Evolutionary conservation across 1,140 invertebrate genomes (phyloP), one percentile per base, ranked within the genome.

Genomic region (Drosophila tropicalis): DNA sequence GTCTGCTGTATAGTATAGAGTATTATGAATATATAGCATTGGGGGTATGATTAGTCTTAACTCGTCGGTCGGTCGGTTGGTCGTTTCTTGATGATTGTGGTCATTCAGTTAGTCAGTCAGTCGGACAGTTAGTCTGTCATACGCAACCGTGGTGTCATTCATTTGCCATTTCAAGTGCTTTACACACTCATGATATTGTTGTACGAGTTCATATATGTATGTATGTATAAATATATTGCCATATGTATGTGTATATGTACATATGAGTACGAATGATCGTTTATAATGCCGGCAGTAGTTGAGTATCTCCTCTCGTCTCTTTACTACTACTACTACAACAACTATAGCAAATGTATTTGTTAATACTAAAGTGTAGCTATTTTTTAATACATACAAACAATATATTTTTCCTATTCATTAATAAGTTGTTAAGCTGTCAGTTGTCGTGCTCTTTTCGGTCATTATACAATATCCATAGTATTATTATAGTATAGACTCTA

Each of bases 121-220:
- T 57, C 64, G 22, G 57, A 67, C 56, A 55, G 32, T 66, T 39
- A 47, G 29, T 79, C 56, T 63, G 67, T 69, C 64, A 79, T 83
- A 79, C 76, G 76, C 80, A 87, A 51, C 44, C 17, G 70, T 76
- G 58, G 62, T 81, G 84, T 87, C 85, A 87, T 87, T 89, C 84
- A 87, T 87, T 87, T 87, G 85, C 84, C 76, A 84, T 87, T 87
- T 81, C 84, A 84, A 89, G 84, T 89, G 83, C 79, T 89, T 60
- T 83, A 82, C 76, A 76, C 76, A 86, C 79, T 76, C 71, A 76
- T 76, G 68, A 72, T 55, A 62, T 62, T 62, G 62, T 63, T 63
- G 62, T 74, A 78, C 55, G 58, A 44, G 51, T 40, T 22, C 22
- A 62, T 36, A 29, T 39, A 44, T 15, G 22, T 54, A 62, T 36